Evolutionary conservation across 2,888 invertebrate genomes (phyloP), one percentile per base, ranked within the genome.

Genomic region (Thecophora atra): DNA sequence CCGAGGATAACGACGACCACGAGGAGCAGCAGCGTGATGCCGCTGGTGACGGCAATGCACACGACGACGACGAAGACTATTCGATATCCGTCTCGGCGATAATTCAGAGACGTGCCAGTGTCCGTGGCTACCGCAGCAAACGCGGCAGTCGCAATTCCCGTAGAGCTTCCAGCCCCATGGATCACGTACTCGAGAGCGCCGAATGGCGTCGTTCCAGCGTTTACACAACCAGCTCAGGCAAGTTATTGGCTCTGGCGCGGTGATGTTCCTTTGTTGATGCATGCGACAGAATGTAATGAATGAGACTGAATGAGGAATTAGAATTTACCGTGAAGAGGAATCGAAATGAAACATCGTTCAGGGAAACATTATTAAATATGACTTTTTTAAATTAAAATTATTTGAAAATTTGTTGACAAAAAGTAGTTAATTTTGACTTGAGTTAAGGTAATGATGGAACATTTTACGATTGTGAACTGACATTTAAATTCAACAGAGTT

Each of bases 41-140:
- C 77, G 94, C 94, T 75, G 94, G 94, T 79, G 95, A 95, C 83
- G 56, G 4, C 15, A 44, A 66, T 26, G n/a, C 80, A 81, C n/a
- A n/a, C 58, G 83, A 84, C 1, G 94, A 94, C 77, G 94, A 94
- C 75, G 94, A 94, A 79, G 95, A 96, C 83, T 95, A 96, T 84
- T 95, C 94, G 0, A 91, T 91, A 11, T 96, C 95, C 79, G 91
- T 94, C 72, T 94, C 92, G 80, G 95, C 93, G 2, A 95, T 95
- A 78, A 90, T 96, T 80, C 93, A 93, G 83, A 89, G 94, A 71
- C 89, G 93, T 70, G 93, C 93, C 67, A 94, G 94, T 75, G 89
- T 91, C 42, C 89, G 93, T 70, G 89, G 91, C 62, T 89, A 91
- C 69, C 91, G 92, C 5, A 89, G 91, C 70, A 86, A 84, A 78